A percentile compares a stretch with the other conserved stretches of the same genome.
These are phyloP conservation scores for Channallabes apus DNA, from an alignment of 2,797 vertebrate species.

Conservation along the genomic window DNA sequence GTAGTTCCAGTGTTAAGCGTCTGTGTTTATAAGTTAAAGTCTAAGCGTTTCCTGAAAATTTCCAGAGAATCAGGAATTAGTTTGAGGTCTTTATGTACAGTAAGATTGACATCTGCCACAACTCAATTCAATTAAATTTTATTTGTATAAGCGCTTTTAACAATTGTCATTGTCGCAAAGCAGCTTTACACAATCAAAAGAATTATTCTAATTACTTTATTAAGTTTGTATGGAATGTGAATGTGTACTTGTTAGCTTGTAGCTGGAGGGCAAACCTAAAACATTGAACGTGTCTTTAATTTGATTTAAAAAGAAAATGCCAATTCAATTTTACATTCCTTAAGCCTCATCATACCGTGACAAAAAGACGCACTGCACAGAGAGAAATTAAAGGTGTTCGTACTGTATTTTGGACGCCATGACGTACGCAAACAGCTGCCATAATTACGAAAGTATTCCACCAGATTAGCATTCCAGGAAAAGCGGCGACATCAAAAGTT, in stretches of 20 bases:
- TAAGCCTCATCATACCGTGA: not conserved
- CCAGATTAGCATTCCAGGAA: conserved; percentile 46
- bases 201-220: too few relatives aligned
- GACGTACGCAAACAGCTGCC: not conserved
- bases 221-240: too few relatives aligned
- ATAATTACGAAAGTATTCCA: conserved; percentile 31
- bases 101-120: too few relatives aligned
- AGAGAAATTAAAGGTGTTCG: not conserved
- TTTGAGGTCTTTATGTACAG: too few relatives aligned
- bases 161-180: too few relatives aligned
- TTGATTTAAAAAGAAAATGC: not conserved
- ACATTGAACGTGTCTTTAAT: not conserved
- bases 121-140: too few relatives aligned
- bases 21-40: too few relatives aligned
- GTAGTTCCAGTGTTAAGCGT: too few relatives aligned
- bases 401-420: not conserved
- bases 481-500: conserved; percentile 48
- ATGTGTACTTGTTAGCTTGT: not conserved
- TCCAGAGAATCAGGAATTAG: too few relatives aligned
- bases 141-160: too few relatives aligned
- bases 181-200: too few relatives aligned
- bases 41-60: too few relatives aligned
- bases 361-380: not conserved
- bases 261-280: not conserved
- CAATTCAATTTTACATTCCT: not conserved